A percentile compares a stretch with the other conserved stretches of the same genome.
Conservation (phyloP, 2,797 vertebrate species). For the Xenopus petersii region DNA sequence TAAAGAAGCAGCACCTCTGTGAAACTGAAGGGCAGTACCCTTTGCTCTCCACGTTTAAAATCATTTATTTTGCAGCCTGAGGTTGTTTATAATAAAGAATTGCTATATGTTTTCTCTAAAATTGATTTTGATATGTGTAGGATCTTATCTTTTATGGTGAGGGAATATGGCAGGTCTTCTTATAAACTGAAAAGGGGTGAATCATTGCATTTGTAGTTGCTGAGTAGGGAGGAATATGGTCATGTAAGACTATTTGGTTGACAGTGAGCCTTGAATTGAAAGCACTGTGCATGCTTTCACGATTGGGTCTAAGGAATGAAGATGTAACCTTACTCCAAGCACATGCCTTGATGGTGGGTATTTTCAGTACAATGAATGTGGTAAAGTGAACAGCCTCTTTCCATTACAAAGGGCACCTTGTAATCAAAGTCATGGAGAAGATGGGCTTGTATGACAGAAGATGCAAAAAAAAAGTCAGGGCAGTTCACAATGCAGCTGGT, state of each 20-base stretch:
- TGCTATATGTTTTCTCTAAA: too few species aligned
- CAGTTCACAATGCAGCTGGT: slow-evolving; percentile 25
- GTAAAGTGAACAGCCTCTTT: slow-evolving; percentile 20
- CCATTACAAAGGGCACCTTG: slow-evolving; percentile 48
- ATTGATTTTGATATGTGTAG: too few species aligned
- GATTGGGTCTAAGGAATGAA: slow-evolving; percentile 16
- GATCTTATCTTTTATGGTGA: too few species aligned
- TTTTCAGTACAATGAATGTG: slow-evolving; percentile 44
- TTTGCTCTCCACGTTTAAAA: too few species aligned
- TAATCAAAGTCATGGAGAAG: slow-evolving; percentile 14
- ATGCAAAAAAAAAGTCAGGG: slow-evolving; percentile 3
- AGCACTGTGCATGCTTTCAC: background rate
- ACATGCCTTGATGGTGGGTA: slow-evolving; percentile 10
- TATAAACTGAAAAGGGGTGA: too few species aligned
- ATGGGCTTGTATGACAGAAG: background rate
- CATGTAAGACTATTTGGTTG: background rate
- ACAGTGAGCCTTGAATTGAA: background rate
- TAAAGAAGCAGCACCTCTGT: too few species aligned
- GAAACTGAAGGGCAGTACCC: too few species aligned
- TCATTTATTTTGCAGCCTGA: too few species aligned
- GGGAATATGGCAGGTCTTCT: too few species aligned
- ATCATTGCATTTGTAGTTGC: too few species aligned
- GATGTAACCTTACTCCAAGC: slow-evolving; percentile 32
- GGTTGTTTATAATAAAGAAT: too few species aligned
- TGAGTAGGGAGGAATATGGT: too few species aligned